phyloP scores from a whole-genome alignment of 2,888 invertebrate species.

The Sympetrum striolatum region DNA sequence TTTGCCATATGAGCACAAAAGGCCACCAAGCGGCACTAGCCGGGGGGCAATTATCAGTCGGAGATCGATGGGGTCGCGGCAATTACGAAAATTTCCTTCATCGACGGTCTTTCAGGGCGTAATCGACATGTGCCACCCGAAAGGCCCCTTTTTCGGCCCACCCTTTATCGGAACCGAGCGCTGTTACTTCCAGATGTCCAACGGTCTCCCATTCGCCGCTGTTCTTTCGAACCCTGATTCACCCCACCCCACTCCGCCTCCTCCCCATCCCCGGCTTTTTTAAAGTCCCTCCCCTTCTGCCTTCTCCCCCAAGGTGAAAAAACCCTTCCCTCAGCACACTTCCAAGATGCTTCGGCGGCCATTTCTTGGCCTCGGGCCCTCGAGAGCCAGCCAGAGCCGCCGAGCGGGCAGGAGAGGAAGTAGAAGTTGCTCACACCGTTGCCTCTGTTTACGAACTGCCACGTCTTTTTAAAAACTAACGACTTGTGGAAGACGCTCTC shows the following conservation, averaged over 20 bases:
- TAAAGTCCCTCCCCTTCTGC: neutral
- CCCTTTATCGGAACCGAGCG: neutral
- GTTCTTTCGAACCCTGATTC: neutral
- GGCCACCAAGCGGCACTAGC: no score
- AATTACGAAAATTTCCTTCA: neutral
- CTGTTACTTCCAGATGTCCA: constrained; percentile 32
- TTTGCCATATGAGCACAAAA: no score
- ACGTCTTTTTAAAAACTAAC: neutral
- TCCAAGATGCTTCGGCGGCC: neutral
- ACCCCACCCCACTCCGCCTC: neutral
- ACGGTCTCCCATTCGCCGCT: neutral
- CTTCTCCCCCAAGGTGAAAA: neutral
- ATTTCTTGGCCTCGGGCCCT: constrained; percentile 19
- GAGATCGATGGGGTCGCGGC: neutral
- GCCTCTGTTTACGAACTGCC: constrained; percentile 39
- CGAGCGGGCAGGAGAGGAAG: constrained; percentile 19
- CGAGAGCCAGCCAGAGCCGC: neutral
- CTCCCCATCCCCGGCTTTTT: neutral
- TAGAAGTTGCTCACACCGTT: neutral
- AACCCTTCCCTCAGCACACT: neutral
- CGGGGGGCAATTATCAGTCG: no score
- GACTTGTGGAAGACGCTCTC: neutral
- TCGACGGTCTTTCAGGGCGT: neutral
- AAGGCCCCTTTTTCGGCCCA: neutral
- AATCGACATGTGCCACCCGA: neutral